A percentile compares a stretch with the other conserved stretches of the same genome.
Conservation (phyloP, 2,113 vertebrate genomes). For the Brachyhypopomus occidentalis region DNA sequence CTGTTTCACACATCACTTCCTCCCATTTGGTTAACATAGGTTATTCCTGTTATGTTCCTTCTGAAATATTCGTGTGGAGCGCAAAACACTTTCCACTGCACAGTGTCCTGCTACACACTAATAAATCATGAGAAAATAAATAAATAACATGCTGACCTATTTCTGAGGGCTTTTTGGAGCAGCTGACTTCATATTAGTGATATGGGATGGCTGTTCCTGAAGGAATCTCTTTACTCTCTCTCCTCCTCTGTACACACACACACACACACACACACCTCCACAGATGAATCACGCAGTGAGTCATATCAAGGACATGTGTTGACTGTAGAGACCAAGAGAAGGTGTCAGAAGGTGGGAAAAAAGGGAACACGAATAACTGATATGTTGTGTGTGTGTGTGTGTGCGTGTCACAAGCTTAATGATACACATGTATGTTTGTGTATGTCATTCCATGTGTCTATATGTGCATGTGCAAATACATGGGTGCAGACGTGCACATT, state of each 20-base stretch:
- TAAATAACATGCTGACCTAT: too few relatives aligned
- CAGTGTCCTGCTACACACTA: too few relatives aligned
- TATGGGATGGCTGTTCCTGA: conserved; percentile 3
- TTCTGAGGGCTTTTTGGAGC: too few relatives aligned
- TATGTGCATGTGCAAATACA: too few relatives aligned
- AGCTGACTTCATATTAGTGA: neutral
- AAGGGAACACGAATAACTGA: too few relatives aligned
- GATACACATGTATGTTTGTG: too few relatives aligned
- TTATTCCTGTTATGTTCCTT: conserved; percentile 11
- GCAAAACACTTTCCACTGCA: too few relatives aligned
- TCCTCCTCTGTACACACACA: conserved; percentile 1
- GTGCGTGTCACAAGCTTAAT: too few relatives aligned
- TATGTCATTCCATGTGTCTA: neutral
- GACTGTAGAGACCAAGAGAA: neutral
- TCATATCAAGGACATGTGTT: conserved; percentile 27
- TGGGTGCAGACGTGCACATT: too few relatives aligned
- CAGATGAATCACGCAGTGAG: conserved; percentile 8
- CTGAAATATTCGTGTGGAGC: neutral
- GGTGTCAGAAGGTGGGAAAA: too few relatives aligned
- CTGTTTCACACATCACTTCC: conserved; percentile 17
- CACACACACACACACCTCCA: conserved; percentile 20
- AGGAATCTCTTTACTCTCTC: neutral
- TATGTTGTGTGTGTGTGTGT: neutral
- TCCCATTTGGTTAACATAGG: neutral
- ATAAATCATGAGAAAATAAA: too few relatives aligned